Base-by-base conservation (phyloP, 2,888 invertebrate genomes). In the Sisyra nigra region DNA sequence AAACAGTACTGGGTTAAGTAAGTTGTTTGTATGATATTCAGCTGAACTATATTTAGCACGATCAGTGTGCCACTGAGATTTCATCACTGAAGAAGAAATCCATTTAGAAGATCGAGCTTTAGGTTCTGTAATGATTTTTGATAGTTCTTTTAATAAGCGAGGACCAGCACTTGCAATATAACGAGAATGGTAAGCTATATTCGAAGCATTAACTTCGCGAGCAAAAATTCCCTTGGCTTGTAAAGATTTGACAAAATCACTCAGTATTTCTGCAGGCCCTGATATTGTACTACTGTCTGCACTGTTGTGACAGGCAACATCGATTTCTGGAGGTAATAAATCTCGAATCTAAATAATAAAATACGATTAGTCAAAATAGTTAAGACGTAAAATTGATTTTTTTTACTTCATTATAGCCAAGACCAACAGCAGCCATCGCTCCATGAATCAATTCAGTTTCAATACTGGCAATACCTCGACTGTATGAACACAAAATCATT, bases 11-110 rank as follows among this genome's bases (percentile, higher is more conserved):
- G 63, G 55, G 68, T 69, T 84, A 56, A 84, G 60, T 15, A 88
- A 65, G 57, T 89, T 92, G 56, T 88, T 88, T 2, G 82, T 81
- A 55, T 88, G 87, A 58, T 94, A 94, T 51, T 87, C 87, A 2
- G 92, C 83, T 0, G 88, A 88, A 2, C 78, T 81, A 2, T 71
- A 57, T 48, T 71, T 64, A 0, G 79, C 75, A 29, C 72, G 67
- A 0, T 74, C 61, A 1, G 74, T 69, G 35, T 74, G 72, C 89
- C 88, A 89, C 40, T 76, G 59, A 49, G 61, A 66, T 19, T 76
- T 67, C 41, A 84, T 80, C 2, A 88, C 71, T 0, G 91, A 91
- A 0, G 87, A 80, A 46, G 88, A 88, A 8, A 93, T 61, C 94
- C 94, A 94, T 46, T 78, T 76, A 0, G 67, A 55, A 0, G 83